A percentile compares a stretch with the other conserved stretches of the same genome.
phyloP scores from a whole-genome alignment of 2,888 invertebrate species.

The Drepana falcataria region DNA sequence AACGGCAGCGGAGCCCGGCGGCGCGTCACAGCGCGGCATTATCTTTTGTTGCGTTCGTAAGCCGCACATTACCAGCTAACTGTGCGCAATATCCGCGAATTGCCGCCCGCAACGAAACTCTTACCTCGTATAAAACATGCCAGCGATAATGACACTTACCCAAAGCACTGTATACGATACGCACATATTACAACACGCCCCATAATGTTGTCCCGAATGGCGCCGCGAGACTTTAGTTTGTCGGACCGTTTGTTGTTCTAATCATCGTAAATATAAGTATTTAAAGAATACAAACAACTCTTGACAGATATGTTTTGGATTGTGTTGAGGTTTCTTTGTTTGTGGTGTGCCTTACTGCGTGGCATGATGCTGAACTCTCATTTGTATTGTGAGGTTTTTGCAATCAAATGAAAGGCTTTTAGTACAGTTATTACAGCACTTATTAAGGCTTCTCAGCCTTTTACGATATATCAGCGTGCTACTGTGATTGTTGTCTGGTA shows the following conservation, averaged over 20 bases:
- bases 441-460: too few relatives aligned
- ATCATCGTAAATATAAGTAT: neutral
- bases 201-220: neutral
- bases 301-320: neutral
- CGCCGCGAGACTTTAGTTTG: neutral
- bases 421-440: too few relatives aligned
- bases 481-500: too few relatives aligned
- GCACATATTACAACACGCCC: neutral
- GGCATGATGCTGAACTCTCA: neutral
- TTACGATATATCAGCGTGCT: too few relatives aligned
- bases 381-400: too few relatives aligned
- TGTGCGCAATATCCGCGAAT: constrained; percentile 1
- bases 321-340: neutral
- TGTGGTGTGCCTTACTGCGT: neutral
- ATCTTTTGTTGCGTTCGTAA: constrained; percentile 3
- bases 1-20: neutral
- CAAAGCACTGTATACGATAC: neutral
- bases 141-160: neutral
- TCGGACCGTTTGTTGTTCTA: neutral
- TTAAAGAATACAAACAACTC: neutral
- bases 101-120: neutral
- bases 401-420: too few relatives aligned
- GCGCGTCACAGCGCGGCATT: neutral
- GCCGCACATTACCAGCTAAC: constrained; percentile 2
- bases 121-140: constrained; percentile 1